Evolutionary conservation across 2,888 invertebrate species (phyloP).

Genomic region (Drosophila niveifrons): DNA sequence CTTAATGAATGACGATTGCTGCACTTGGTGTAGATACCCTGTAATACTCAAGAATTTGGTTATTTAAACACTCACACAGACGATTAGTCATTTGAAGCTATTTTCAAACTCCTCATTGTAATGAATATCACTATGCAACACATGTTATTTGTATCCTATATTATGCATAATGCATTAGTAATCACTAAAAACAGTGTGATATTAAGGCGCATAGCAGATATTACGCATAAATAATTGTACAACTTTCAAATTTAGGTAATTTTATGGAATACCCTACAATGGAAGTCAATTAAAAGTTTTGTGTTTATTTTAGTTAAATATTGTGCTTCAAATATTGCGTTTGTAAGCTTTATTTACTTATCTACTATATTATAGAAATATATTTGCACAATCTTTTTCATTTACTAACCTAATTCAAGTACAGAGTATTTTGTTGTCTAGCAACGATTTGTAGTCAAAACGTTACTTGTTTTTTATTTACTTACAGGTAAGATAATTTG

Average conservation of each 20-base stretch:
- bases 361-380: no score
- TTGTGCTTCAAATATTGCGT: no score
- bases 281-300: no score
- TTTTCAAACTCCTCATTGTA: background rate
- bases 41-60: background rate
- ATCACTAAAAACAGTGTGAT: no score
- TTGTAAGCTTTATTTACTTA: no score
- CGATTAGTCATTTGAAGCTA: background rate
- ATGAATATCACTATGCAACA: background rate
- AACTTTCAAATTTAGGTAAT: no score
- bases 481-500: conserved; percentile 38
- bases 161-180: background rate
- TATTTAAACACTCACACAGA: background rate
- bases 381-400: background rate
- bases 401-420: background rate
- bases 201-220: background rate
- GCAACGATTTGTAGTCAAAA: background rate
- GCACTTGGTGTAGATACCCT: conserved; percentile 22
- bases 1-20: conserved; percentile 65
- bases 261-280: no score
- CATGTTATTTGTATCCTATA: background rate
- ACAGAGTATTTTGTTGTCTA: conserved; percentile 3
- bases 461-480: conserved; percentile 16
- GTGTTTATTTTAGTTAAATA: no score
- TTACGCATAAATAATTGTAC: background rate